These are phyloP conservation scores for Asbolus verrucosus DNA, from an alignment of 1,140 invertebrate genomes.

Conservation along the genomic window DNA sequence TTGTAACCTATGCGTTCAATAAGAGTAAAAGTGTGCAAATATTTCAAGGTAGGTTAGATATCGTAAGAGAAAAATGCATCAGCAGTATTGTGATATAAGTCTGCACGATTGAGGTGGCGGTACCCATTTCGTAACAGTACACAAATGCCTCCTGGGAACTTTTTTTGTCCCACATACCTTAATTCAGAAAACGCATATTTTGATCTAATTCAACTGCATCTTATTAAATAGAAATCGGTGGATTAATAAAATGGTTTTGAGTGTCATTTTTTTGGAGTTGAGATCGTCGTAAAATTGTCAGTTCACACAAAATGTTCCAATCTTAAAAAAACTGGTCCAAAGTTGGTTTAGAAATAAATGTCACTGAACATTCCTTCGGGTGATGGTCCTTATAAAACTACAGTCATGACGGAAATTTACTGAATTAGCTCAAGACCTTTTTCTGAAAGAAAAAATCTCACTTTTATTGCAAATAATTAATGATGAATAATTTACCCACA, in stretches of 20 bases:
- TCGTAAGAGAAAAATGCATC: constrained; percentile 15
- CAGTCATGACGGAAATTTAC: no score
- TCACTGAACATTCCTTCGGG: neutral
- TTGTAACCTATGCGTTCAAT: constrained; percentile 25
- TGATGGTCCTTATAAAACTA: no score
- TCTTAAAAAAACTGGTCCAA: constrained; percentile 8
- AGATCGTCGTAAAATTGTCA: no score
- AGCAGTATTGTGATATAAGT: constrained; percentile 19
- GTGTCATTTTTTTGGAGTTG: neutral
- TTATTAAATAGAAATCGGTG: neutral
- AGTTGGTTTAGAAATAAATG: neutral
- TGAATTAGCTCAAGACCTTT: no score
- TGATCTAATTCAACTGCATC: neutral
- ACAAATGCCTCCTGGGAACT: neutral
- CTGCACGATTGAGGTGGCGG: constrained; percentile 14
- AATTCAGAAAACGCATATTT: no score
- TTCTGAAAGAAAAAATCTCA: no score
- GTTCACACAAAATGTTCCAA: neutral
- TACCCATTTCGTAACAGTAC: neutral
- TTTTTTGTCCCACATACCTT: constrained; percentile 19
- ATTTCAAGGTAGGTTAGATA: constrained; percentile 25
- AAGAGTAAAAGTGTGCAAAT: constrained; percentile 33
- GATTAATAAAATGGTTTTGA: constrained; percentile 1
- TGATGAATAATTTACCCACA: no score
- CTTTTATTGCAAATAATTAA: no score